phyloP scores from a whole-genome alignment of 1,140 invertebrate species.

The Cydia amplana region DNA sequence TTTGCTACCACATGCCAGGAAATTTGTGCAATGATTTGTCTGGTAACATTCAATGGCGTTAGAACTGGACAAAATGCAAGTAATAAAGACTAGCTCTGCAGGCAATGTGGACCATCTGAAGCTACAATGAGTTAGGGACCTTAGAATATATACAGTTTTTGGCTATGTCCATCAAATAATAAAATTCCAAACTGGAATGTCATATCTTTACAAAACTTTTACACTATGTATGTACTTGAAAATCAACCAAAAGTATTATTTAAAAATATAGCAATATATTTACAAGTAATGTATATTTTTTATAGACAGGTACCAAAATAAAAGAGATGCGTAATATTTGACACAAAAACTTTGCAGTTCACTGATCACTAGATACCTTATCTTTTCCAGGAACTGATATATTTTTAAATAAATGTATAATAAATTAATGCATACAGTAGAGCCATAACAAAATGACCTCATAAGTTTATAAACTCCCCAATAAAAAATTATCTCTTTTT shows the following conservation, averaged over 20 bases:
- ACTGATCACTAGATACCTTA: not conserved
- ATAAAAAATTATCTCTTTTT: slow-evolving; percentile 5
- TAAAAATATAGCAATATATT: slow-evolving; percentile 29
- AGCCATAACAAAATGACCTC: too few relatives aligned
- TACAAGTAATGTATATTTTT: slow-evolving; percentile 20
- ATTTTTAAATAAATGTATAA: not conserved
- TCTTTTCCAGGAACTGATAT: not conserved
- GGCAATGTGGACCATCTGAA: slow-evolving; percentile 32
- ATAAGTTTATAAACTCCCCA: not conserved
- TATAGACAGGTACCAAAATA: slow-evolving; percentile 16
- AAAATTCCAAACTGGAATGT: slow-evolving; percentile 60
- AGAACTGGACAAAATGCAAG: not conserved
- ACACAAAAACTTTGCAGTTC: not conserved
- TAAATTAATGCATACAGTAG: not conserved
- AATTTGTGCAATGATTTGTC: not conserved
- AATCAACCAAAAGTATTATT: slow-evolving; percentile 28
- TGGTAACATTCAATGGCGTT: not conserved
- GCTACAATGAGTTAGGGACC: slow-evolving; percentile 39
- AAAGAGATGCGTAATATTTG: slow-evolving; percentile 2
- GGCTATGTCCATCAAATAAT: slow-evolving; percentile 62
- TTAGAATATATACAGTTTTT: slow-evolving; percentile 69
- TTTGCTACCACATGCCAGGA: not conserved
- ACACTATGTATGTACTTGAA: slow-evolving; percentile 10
- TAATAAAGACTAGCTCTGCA: slow-evolving; percentile 1
- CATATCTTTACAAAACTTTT: slow-evolving; percentile 37